Conservation (phyloP, 2,888 invertebrate species). For the Netelia virgata region DNA sequence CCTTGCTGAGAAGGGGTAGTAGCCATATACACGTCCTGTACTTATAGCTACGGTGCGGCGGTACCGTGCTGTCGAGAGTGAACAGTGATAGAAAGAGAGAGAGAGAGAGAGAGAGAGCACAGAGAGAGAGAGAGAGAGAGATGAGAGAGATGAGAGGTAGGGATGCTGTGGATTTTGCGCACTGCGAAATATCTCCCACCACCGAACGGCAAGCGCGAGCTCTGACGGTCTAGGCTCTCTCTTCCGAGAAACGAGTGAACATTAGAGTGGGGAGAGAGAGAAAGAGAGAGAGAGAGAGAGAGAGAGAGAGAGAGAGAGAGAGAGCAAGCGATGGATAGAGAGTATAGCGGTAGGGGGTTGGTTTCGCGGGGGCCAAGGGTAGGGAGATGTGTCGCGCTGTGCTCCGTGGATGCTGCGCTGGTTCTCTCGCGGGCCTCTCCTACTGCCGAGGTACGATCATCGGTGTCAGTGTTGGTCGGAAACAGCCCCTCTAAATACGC, state of each 20-base stretch:
- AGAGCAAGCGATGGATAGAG: neutral
- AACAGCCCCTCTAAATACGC: conserved; percentile 74
- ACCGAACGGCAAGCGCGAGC: conserved; percentile 37
- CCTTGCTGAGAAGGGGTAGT: conserved; percentile 17
- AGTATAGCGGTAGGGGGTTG: conserved; percentile 31
- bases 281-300: neutral
- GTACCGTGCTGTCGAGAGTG: conserved; percentile 41
- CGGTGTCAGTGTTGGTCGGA: conserved; percentile 75
- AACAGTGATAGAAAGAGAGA: neutral
- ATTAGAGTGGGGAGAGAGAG: conserved; percentile 7
- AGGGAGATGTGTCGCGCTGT: conserved; percentile 51
- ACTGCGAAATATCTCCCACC: conserved; percentile 68
- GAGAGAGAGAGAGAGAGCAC: neutral
- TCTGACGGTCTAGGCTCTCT: conserved; percentile 30
- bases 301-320: conserved; percentile 18
- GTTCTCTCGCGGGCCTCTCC: conserved; percentile 62
- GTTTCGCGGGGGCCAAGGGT: conserved; percentile 13
- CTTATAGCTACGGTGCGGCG: conserved; percentile 16
- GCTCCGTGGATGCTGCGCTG: conserved; percentile 74
- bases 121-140: conserved; percentile 6
- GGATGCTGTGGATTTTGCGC: conserved; percentile 74
- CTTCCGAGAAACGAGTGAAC: neutral
- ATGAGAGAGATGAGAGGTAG: conserved; percentile 24
- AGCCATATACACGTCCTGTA: conserved; percentile 3
- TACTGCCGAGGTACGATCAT: conserved; percentile 48